phyloP scores from a whole-genome alignment of 2,888 invertebrate genomes.

The Lithophane semibrunnea region DNA sequence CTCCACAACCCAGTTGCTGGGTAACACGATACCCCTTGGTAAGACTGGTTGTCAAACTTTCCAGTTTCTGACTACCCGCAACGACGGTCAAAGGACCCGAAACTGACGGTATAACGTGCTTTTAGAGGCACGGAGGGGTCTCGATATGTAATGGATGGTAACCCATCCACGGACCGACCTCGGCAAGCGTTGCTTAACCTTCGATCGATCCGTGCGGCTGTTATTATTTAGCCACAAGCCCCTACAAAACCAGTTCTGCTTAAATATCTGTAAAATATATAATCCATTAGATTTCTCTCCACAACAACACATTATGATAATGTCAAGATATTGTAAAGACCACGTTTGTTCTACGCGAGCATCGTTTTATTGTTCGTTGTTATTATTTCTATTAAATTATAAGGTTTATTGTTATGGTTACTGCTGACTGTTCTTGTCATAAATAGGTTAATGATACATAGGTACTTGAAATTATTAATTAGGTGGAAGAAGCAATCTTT shows the following conservation, averaged over 20 bases:
- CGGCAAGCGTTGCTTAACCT: too few species aligned
- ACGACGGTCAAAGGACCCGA: background rate
- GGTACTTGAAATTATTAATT: slow-evolving; percentile 16
- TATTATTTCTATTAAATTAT: slow-evolving; percentile 29
- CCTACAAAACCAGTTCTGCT: background rate
- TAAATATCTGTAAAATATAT: slow-evolving; percentile 3
- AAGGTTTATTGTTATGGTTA: background rate
- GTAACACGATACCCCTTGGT: background rate
- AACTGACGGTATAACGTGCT: background rate
- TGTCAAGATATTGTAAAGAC: slow-evolving; percentile 1
- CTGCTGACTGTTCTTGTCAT: slow-evolving; percentile 17
- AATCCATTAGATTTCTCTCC: slow-evolving; percentile 12
- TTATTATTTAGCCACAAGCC: background rate
- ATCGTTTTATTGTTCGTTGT: slow-evolving; percentile 17
- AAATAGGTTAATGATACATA: slow-evolving; percentile 23
- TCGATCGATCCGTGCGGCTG: too few species aligned
- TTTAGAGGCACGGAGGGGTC: background rate
- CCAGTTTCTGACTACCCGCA: background rate
- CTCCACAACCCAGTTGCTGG: too few species aligned
- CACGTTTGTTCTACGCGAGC: slow-evolving; percentile 21
- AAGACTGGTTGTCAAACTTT: background rate
- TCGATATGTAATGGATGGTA: background rate
- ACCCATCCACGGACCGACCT: background rate
- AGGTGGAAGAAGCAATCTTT: too few species aligned
- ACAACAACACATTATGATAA: slow-evolving; percentile 44